phyloP scores from a whole-genome alignment of 1,140 invertebrate genomes.

The Caerostris darwini region DNA sequence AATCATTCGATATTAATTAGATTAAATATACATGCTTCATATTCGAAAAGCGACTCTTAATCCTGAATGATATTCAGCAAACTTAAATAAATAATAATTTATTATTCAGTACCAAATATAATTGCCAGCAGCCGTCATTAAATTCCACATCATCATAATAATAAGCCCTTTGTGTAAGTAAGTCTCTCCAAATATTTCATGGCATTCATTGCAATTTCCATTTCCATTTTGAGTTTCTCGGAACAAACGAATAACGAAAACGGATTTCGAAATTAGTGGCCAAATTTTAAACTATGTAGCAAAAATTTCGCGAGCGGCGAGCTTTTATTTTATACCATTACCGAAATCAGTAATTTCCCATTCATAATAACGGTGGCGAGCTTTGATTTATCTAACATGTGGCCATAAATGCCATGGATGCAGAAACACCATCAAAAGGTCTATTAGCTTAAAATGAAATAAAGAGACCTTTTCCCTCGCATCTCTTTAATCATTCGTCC shows the following conservation, averaged over 20 bases:
- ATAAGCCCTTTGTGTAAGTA: neutral
- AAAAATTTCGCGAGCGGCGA: neutral
- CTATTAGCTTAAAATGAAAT: conserved; percentile 25
- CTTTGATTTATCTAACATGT: neutral
- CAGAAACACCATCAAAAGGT: conserved; percentile 4
- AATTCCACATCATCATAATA: neutral
- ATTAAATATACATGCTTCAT: neutral
- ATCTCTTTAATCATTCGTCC: conserved; percentile 46
- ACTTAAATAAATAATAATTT: conserved; percentile 3
- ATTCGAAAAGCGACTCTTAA: neutral
- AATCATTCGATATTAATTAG: neutral
- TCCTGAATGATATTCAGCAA: neutral
- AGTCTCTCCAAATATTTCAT: neutral
- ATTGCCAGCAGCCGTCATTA: neutral
- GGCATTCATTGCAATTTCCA: neutral
- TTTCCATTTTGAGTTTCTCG: neutral
- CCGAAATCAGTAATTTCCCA: neutral
- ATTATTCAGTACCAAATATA: neutral
- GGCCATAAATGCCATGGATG: neutral
- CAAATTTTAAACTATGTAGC: neutral
- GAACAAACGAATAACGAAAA: neutral
- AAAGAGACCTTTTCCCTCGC: conserved; percentile 1
- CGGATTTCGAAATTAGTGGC: neutral
- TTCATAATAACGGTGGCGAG: neutral
- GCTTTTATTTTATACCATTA: neutral